Percentiles rank a stretch among this genome's conserved stretches.
Conservation (phyloP, 2,113 vertebrate species). For the Ochotona princeps region DNA sequence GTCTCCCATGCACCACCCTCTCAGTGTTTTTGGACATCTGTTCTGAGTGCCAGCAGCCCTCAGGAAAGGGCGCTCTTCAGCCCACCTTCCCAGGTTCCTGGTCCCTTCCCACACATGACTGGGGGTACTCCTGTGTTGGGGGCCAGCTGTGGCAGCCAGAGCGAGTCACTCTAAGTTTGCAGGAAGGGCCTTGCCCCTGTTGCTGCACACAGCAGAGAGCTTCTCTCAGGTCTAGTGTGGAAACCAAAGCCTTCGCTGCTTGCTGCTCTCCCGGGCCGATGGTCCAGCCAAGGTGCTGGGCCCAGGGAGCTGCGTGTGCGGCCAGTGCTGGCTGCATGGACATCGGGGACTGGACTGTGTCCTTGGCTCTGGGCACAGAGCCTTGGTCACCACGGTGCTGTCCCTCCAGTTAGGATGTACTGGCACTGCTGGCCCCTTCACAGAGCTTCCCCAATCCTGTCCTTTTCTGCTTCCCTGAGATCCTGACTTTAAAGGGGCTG, state of each 20-base stretch:
- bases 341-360: background rate
- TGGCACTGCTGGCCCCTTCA: background rate
- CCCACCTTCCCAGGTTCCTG: background rate
- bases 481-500: background rate
- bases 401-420: background rate
- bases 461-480: background rate
- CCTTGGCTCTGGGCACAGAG: rapidly evolving
- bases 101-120: background rate
- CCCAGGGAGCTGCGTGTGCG: rapidly evolving
- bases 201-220: background rate
- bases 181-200: background rate
- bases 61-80: background rate
- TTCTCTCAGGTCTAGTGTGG: background rate
- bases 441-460: background rate
- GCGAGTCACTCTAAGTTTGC: background rate
- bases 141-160: background rate
- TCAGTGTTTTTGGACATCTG: background rate
- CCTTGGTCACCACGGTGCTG: background rate
- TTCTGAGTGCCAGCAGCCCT: background rate
- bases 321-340: rapidly evolving
- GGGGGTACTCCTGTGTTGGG: background rate
- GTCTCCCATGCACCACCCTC: rapidly evolving
- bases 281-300: background rate
- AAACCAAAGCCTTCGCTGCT: background rate
- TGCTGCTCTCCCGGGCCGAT: background rate